Evolutionary conservation across 2,113 vertebrate genomes (phyloP).

Genomic region (human): GRCh38 chr12:41481501-41482000

Average conservation of each 20-base stretch:
- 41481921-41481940: background rate
- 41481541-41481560: background rate
- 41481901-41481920: background rate
- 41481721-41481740: background rate
- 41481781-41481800: background rate
- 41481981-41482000: background rate
- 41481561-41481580: background rate
- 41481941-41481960: background rate
- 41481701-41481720: background rate
- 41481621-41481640: background rate
- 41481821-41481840: background rate
- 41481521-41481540: background rate
- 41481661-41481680: background rate
- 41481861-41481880: background rate
- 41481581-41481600: constrained; percentile 29
- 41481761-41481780: background rate
- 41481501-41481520: background rate
- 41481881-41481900: background rate
- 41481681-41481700: background rate
- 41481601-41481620: background rate
- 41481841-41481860: background rate
- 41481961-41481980: background rate
- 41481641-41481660: background rate
- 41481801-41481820: background rate
- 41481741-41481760: background rate